Evolutionary conservation across 2,797 vertebrate genomes (phyloP).

Genomic region (Lagocephalus sceleratus): DNA sequence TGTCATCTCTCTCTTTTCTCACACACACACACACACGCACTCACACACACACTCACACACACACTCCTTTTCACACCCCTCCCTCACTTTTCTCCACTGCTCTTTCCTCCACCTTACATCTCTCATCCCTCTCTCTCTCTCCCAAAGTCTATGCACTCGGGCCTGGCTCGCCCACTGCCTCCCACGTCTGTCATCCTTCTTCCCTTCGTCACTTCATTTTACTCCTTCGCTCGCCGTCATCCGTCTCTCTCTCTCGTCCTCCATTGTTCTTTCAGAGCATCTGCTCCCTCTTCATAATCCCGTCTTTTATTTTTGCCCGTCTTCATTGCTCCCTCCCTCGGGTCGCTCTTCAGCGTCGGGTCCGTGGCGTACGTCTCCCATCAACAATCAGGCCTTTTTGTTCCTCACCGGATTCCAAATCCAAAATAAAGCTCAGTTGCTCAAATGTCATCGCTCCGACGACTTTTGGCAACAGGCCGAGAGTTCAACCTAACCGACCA

Average conservation of each 20-base stretch:
- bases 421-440: no score
- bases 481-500: no score
- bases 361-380: no score
- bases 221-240: constrained; percentile 55
- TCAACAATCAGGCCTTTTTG: no score
- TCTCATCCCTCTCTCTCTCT: constrained; percentile 39
- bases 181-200: constrained; percentile 68
- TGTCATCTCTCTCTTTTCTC: constrained; percentile 51
- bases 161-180: constrained; percentile 40
- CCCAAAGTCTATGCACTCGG: constrained; percentile 24
- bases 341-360: constrained; percentile 37
- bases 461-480: no score
- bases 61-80: constrained; percentile 44
- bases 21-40: constrained; percentile 21
- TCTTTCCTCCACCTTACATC: constrained; percentile 51
- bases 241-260: constrained; percentile 51
- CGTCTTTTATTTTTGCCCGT: constrained; percentile 49
- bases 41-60: constrained; percentile 10
- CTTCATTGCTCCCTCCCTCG: constrained; percentile 14
- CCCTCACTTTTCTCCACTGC: constrained; percentile 23
- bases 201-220: constrained; percentile 55
- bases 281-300: constrained; percentile 44
- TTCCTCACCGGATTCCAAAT: no score
- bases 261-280: constrained; percentile 61
- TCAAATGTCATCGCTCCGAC: no score